Evolutionary conservation across 2,797 vertebrate species (phyloP).

Genomic region (Siniperca obscura): DNA sequence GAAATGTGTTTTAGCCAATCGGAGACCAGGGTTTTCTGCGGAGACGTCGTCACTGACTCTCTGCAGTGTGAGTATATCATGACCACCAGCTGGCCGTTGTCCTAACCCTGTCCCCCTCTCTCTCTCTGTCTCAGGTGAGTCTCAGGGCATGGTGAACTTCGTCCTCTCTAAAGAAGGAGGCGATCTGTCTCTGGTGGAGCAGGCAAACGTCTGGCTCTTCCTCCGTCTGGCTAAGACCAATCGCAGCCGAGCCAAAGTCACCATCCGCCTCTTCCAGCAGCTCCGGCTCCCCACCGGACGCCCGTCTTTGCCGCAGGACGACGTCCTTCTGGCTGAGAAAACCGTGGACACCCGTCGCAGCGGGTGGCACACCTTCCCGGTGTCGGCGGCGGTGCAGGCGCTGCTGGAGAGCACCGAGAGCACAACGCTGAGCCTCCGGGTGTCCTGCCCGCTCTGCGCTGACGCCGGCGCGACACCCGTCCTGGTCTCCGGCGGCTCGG

Average conservation of each 20-base stretch:
- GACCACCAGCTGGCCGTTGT: background rate
- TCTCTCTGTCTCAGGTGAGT: slow-evolving; percentile 84
- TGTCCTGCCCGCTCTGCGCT: slow-evolving; percentile 91
- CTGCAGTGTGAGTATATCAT: background rate
- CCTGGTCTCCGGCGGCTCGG: slow-evolving; percentile 78
- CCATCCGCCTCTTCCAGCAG: slow-evolving; percentile 91
- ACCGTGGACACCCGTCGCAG: slow-evolving; percentile 94
- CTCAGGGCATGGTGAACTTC: slow-evolving; percentile 91
- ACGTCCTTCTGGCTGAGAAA: slow-evolving; percentile 90
- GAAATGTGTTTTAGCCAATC: background rate
- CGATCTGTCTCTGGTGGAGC: slow-evolving; percentile 92
- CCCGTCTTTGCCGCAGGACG: slow-evolving; percentile 73
- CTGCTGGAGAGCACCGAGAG: slow-evolving; percentile 85
- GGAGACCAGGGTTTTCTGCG: background rate
- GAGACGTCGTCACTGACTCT: background rate
- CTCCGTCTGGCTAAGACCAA: slow-evolving; percentile 94
- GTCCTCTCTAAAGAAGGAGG: slow-evolving; percentile 94
- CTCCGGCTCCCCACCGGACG: slow-evolving; percentile 4
- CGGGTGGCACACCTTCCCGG: slow-evolving; percentile 95
- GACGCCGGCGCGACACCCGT: slow-evolving; percentile 89
- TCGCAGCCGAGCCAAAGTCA: slow-evolving; percentile 92
- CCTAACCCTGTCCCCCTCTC: slow-evolving; percentile 62
- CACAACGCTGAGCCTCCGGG: slow-evolving; percentile 86
- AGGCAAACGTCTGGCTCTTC: slow-evolving; percentile 97
- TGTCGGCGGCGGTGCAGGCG: slow-evolving; percentile 90